A percentile compares a stretch with the other conserved stretches of the same genome.
phyloP scores from a whole-genome alignment of 2,888 invertebrate species.

The Mythimna ferrago region DNA sequence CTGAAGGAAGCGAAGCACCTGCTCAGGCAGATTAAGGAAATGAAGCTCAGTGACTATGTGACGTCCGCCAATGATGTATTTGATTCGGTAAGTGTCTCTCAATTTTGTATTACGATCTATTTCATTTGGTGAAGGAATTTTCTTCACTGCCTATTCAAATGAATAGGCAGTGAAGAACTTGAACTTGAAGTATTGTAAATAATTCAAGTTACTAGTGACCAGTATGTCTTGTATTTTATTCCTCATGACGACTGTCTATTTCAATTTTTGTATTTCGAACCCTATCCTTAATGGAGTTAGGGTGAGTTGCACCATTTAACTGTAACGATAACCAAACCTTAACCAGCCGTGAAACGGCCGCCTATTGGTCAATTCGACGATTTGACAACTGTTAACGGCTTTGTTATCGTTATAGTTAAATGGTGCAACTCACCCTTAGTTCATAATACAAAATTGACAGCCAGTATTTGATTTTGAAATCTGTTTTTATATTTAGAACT shows the following conservation, averaged over 20 bases:
- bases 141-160: too few species aligned
- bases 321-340: too few species aligned
- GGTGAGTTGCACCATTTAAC: too few species aligned
- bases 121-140: too few species aligned
- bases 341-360: too few species aligned
- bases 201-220: not conserved
- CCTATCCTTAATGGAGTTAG: not conserved
- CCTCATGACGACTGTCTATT: not conserved
- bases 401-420: too few species aligned
- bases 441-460: not conserved
- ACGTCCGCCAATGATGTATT: constrained; percentile 83
- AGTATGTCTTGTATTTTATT: not conserved
- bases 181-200: too few species aligned
- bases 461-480: not conserved
- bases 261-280: not conserved
- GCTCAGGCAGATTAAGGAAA: constrained; percentile 81
- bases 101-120: not conserved
- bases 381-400: too few species aligned
- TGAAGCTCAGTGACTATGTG: constrained; percentile 81
- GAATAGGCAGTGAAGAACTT: too few species aligned
- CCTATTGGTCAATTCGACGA: too few species aligned
- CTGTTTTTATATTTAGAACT: not conserved
- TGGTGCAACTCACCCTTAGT: too few species aligned
- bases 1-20: constrained; percentile 85
- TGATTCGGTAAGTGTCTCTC: constrained; percentile 77